Evolutionary conservation across 2,888 invertebrate genomes (phyloP).

Genomic region (Thera britannica): DNA sequence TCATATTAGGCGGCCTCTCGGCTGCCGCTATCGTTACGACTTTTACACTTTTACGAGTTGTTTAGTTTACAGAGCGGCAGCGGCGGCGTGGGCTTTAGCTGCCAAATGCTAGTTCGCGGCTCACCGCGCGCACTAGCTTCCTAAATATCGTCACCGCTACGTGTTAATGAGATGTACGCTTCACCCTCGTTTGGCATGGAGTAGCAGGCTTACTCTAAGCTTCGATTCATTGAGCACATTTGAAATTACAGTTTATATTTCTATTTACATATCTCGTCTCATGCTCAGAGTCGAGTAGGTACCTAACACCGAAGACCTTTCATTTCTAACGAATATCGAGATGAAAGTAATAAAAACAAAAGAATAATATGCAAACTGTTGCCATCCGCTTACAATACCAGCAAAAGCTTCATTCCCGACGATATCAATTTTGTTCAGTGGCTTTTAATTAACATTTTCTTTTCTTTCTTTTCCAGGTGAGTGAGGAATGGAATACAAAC

Average conservation of each 20-base stretch:
- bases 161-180: conserved; percentile 79
- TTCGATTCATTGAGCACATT: conserved; percentile 16
- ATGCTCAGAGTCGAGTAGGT: conserved; percentile 5
- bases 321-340: conserved; percentile 26
- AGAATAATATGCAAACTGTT: conserved; percentile 58
- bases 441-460: conserved; percentile 84
- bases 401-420: conserved; percentile 69
- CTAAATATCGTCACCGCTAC: conserved; percentile 74
- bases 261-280: conserved; percentile 4
- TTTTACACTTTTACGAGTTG: conserved; percentile 85
- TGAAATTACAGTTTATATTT: conserved; percentile 12
- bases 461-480: conserved; percentile 84
- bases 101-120: conserved; percentile 84
- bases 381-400: conserved; percentile 74
- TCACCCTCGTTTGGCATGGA: conserved; percentile 71
- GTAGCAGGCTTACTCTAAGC: conserved; percentile 12
- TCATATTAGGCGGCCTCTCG: conserved; percentile 79
- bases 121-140: conserved; percentile 75
- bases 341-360: conserved; percentile 45
- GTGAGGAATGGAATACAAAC: conserved; percentile 78
- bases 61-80: conserved; percentile 76
- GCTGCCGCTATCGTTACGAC: conserved; percentile 78
- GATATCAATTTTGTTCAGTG: conserved; percentile 82
- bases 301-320: conserved; percentile 2
- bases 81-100: conserved; percentile 71